Conservation (phyloP, 2,888 invertebrate genomes). For the Caenorhabditis panamensis region DNA sequence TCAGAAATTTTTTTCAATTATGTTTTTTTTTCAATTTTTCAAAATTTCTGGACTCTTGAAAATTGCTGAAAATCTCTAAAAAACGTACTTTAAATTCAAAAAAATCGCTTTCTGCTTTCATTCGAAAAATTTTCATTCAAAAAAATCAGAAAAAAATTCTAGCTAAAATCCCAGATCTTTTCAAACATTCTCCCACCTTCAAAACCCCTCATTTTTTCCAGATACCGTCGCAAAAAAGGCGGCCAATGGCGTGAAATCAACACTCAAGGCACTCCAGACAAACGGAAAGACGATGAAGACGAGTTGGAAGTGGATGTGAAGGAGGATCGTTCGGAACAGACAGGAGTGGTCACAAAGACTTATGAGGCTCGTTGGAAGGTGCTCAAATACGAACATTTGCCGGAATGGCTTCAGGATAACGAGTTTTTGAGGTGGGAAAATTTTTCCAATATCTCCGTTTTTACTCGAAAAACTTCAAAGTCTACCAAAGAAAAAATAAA, state of each 20-base stretch:
- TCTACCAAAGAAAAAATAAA: too few relatives aligned
- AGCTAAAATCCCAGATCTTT: background rate
- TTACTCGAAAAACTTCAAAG: too few relatives aligned
- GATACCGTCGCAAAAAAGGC: constrained; percentile 73
- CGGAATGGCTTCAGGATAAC: constrained; percentile 90
- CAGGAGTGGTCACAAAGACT: constrained; percentile 73
- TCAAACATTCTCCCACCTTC: background rate
- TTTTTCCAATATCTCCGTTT: background rate
- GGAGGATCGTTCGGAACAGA: constrained; percentile 72
- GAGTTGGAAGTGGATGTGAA: constrained; percentile 74
- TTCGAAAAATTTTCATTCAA: too few relatives aligned
- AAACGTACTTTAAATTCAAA: too few relatives aligned
- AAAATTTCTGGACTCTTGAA: too few relatives aligned
- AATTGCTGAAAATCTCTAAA: too few relatives aligned
- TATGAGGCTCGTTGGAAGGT: constrained; percentile 79
- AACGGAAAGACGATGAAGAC: constrained; percentile 67
- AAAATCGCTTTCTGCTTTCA: too few relatives aligned
- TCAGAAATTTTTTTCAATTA: too few relatives aligned
- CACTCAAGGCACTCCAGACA: constrained; percentile 61
- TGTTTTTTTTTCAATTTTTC: too few relatives aligned
- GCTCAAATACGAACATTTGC: constrained; percentile 88
- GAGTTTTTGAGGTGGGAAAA: constrained; percentile 73
- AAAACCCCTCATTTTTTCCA: background rate
- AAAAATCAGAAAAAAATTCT: too few relatives aligned
- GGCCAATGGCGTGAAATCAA: constrained; percentile 75